Conservation (phyloP, 53 echinoderm and acorn worm genomes). For the Antedon mediterranea region DNA sequence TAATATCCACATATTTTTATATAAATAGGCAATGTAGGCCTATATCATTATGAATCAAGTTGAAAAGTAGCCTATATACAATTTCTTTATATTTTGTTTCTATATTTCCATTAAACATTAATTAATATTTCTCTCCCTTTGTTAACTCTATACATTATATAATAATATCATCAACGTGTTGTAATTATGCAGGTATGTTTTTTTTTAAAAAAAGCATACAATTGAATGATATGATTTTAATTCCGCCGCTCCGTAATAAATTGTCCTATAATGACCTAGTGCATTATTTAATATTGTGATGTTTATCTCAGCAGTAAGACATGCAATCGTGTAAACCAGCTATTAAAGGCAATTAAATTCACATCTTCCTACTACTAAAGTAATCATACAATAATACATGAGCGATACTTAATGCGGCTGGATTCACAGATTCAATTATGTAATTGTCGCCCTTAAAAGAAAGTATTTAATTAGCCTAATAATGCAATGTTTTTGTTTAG, state of each 20-base stretch:
- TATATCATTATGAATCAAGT: too few species aligned
- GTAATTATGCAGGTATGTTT: too few species aligned
- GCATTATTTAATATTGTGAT: not conserved
- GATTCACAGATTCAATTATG: not conserved
- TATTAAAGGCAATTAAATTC: not conserved
- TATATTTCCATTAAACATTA: too few species aligned
- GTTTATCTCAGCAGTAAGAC: not conserved
- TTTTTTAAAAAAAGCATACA: not conserved
- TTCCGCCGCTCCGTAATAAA: not conserved
- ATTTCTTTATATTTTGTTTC: too few species aligned
- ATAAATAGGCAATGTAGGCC: too few species aligned
- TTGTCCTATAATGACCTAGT: not conserved
- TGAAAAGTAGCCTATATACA: too few species aligned
- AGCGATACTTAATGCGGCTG: not conserved
- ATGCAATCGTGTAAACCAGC: not conserved
- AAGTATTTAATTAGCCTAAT: not conserved
- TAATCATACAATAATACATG: not conserved
- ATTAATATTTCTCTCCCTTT: too few species aligned
- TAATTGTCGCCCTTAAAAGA: not conserved
- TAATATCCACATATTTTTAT: too few species aligned
- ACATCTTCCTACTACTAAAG: not conserved
- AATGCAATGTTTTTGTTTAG: too few species aligned
- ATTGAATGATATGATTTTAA: too few species aligned
- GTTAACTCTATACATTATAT: too few species aligned
- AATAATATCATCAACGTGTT: too few species aligned